phyloP scores from a whole-genome alignment of 2,797 vertebrate species.

The Pteropus rufus region DNA sequence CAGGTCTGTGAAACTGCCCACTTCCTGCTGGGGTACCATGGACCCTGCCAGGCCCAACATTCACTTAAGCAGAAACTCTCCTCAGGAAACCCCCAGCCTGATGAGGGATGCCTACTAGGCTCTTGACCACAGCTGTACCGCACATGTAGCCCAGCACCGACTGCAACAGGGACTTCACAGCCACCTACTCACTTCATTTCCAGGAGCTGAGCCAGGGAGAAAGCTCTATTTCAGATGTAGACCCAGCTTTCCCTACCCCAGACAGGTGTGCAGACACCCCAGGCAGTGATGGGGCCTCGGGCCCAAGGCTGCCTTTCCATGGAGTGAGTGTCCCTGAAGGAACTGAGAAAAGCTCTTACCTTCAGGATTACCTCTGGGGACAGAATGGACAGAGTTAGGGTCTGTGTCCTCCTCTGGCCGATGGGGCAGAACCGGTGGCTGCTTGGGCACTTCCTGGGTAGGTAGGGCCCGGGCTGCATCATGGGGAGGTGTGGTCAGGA shows the following conservation, averaged over 20 bases:
- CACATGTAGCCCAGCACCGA: background rate
- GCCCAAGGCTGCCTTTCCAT: background rate
- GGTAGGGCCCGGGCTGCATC: constrained; percentile 70
- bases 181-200: background rate
- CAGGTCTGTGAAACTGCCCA: background rate
- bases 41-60: background rate
- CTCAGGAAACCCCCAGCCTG: background rate
- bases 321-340: background rate
- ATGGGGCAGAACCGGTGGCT: constrained; percentile 71
- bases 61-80: background rate
- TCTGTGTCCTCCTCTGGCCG: constrained; percentile 76
- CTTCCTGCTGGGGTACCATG: background rate
- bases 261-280: background rate
- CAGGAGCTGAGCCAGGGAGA: background rate
- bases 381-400: constrained; percentile 80
- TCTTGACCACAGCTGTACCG: background rate
- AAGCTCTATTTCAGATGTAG: background rate
- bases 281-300: no score
- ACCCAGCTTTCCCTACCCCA: background rate
- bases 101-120: background rate
- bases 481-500: constrained; percentile 76
- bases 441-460: constrained; percentile 71
- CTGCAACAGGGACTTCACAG: background rate
- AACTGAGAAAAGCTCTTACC: constrained; percentile 77
- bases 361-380: constrained; percentile 74